Evolutionary conservation across 2,888 invertebrate genomes (phyloP).

Genomic region (Julus scandinavius): DNA sequence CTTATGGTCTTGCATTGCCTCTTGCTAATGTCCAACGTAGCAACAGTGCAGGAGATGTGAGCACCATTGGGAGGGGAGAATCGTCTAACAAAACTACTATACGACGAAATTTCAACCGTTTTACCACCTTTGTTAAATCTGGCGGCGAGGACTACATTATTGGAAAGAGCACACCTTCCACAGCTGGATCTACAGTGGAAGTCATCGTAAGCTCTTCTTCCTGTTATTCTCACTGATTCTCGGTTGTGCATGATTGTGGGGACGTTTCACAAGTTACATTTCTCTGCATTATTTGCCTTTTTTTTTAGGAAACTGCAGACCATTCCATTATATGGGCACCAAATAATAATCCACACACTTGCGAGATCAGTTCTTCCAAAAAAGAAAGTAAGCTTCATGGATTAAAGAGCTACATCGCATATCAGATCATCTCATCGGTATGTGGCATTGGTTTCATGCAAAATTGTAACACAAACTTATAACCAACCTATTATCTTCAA

Average conservation of each 20-base stretch:
- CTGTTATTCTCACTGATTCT: no score
- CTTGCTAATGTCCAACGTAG: conserved; percentile 51
- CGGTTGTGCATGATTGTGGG: no score
- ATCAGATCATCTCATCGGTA: conserved; percentile 75
- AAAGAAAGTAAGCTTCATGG: conserved; percentile 98
- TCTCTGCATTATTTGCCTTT: background rate
- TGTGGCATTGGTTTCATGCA: background rate
- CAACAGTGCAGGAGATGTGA: conserved; percentile 61
- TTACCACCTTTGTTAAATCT: conserved; percentile 89
- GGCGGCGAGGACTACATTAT: conserved; percentile 90
- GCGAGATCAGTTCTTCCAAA: conserved; percentile 92
- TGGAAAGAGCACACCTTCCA: conserved; percentile 76
- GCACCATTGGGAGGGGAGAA: conserved; percentile 60
- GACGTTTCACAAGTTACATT: no score
- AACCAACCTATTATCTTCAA: no score
- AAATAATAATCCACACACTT: conserved; percentile 79
- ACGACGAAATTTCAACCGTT: conserved; percentile 77
- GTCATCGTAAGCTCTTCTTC: conserved; percentile 69
- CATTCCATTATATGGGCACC: conserved; percentile 81
- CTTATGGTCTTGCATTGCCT: conserved; percentile 43
- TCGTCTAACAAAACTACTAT: conserved; percentile 73
- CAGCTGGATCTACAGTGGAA: conserved; percentile 77
- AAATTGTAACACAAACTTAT: no score
- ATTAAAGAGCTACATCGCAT: conserved; percentile 96
- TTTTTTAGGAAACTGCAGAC: conserved; percentile 72